Conservation (phyloP, 1,140 invertebrate genomes). For the Euschistus heros region DNA sequence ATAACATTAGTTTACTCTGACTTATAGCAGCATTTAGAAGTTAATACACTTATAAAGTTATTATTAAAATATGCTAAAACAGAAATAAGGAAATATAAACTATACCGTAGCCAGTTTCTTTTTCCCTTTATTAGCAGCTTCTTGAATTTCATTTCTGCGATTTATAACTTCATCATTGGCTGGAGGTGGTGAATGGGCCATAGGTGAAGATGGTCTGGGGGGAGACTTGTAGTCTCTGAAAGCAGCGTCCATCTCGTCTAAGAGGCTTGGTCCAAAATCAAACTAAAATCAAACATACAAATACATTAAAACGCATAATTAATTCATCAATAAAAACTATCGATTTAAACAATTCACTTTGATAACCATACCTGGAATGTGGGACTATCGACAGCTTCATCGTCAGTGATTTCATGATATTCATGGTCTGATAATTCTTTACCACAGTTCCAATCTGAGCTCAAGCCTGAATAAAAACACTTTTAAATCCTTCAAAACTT, state of each 20-base stretch:
- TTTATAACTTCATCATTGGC: slow-evolving; percentile 54
- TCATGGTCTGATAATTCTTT: slow-evolving; percentile 39
- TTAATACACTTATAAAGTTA: no score
- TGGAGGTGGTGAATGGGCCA: slow-evolving; percentile 36
- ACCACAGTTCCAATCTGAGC: neutral
- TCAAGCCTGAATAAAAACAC: neutral
- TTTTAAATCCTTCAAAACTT: no score
- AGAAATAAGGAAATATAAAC: neutral
- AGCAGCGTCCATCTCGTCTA: slow-evolving; percentile 93
- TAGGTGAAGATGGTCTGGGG: slow-evolving; percentile 35
- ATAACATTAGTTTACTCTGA: no score
- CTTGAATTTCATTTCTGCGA: slow-evolving; percentile 59
- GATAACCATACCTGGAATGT: slow-evolving; percentile 37
- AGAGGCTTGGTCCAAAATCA: slow-evolving; percentile 83
- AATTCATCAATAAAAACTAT: neutral
- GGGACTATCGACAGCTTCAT: slow-evolving; percentile 51
- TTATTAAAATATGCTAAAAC: no score
- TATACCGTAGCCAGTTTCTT: slow-evolving; percentile 61
- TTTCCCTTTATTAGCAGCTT: slow-evolving; percentile 37
- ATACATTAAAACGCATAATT: neutral
- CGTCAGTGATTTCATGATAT: slow-evolving; percentile 87
- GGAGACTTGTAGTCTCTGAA: slow-evolving; percentile 59
- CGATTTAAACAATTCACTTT: neutral
- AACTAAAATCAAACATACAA: slow-evolving; percentile 35
- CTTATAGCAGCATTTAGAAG: no score